phyloP scores from a whole-genome alignment of 2,888 invertebrate genomes.

The Diaphora mendica region DNA sequence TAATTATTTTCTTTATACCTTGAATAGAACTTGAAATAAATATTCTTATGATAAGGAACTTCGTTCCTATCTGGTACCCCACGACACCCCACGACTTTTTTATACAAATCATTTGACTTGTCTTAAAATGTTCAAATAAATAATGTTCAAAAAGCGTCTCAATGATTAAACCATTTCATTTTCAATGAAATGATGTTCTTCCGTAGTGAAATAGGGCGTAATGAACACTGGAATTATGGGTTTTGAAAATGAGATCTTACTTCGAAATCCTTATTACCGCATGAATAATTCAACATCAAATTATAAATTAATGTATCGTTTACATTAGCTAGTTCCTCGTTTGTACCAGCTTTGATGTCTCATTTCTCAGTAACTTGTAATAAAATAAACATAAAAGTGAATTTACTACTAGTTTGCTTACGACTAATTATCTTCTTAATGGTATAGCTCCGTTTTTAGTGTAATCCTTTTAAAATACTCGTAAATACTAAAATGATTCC shows the following conservation, averaged over 20 bases:
- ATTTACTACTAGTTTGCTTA: not conserved
- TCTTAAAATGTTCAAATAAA: no score
- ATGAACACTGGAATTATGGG: not conserved
- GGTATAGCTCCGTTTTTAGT: not conserved
- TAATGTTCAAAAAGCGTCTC: no score
- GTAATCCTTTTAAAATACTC: not conserved
- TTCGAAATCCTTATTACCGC: not conserved
- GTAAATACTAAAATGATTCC: not conserved
- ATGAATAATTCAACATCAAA: not conserved
- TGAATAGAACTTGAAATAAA: no score
- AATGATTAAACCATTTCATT: no score
- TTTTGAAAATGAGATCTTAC: not conserved
- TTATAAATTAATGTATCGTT: not conserved
- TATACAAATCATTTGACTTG: no score
- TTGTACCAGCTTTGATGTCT: not conserved
- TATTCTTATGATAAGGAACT: no score
- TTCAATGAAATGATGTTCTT: not conserved
- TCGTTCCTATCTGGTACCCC: no score
- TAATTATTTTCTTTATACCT: no score
- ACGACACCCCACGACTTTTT: no score
- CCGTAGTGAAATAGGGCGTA: not conserved
- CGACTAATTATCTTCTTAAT: not conserved
- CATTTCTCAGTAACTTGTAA: not conserved
- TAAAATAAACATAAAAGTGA: not conserved
- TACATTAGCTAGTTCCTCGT: not conserved